phyloP scores from a whole-genome alignment of 2,888 invertebrate genomes.

The Lasioglossum marginatum region DNA sequence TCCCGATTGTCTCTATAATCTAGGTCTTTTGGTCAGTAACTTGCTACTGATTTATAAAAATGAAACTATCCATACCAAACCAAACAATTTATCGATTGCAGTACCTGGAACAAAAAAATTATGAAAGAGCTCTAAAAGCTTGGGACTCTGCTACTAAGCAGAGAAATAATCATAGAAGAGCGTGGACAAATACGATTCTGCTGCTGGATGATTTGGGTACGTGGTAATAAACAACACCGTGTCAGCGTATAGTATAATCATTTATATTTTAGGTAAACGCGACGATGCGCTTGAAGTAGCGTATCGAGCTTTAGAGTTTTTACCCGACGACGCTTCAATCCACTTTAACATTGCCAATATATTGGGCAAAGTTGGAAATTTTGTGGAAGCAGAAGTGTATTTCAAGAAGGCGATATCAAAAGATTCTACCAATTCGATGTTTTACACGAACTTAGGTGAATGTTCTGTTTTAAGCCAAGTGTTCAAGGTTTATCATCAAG shows the following conservation, averaged over 20 bases:
- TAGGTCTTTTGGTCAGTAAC: slow-evolving; percentile 94
- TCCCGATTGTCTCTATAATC: slow-evolving; percentile 97
- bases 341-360: slow-evolving; percentile 96
- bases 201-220: slow-evolving; percentile 91
- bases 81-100: slow-evolving; percentile 80
- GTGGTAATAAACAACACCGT: slow-evolving; percentile 14
- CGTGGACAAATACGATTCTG: slow-evolving; percentile 97
- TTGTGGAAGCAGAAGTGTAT: slow-evolving; percentile 91
- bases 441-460: slow-evolving; percentile 95
- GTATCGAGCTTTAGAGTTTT: slow-evolving; percentile 88
- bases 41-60: slow-evolving; percentile 11
- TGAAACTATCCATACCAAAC: background rate
- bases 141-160: slow-evolving; percentile 93
- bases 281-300: slow-evolving; percentile 90
- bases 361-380: slow-evolving; percentile 92
- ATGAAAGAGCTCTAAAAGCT: slow-evolving; percentile 90
- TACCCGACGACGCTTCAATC: slow-evolving; percentile 91
- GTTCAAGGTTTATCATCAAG: background rate
- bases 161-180: slow-evolving; percentile 91
- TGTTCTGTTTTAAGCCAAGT: background rate
- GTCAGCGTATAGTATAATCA: background rate
- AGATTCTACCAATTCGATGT: slow-evolving; percentile 90
- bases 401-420: slow-evolving; percentile 91
- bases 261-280: slow-evolving; percentile 85
- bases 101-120: slow-evolving; percentile 92